Evolutionary conservation across 35 echinoderm and acorn worm species (phyloP).

Genomic region (Ophioderma brevispina): DNA sequence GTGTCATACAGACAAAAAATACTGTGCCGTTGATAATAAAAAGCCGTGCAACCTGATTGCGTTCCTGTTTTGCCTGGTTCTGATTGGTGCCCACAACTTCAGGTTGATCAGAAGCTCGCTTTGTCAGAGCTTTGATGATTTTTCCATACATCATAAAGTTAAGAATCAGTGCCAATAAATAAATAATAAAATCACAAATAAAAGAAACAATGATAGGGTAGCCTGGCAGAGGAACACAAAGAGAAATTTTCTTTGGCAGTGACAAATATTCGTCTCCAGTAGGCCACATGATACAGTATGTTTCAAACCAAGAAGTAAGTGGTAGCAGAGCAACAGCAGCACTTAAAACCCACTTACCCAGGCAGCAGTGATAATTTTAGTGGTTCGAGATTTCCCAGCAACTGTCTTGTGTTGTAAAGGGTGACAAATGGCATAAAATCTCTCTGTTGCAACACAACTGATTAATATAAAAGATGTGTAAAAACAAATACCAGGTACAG

Average conservation of each 20-base stretch:
- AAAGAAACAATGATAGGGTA: not conserved
- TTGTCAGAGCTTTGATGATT: not conserved
- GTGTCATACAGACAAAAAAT: no score
- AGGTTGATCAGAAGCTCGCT: no score
- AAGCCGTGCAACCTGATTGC: no score
- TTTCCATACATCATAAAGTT: conserved; percentile 9
- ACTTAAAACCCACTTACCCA: not conserved
- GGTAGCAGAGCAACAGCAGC: not conserved
- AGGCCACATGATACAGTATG: not conserved
- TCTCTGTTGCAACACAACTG: not conserved
- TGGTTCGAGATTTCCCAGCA: not conserved
- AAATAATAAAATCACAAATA: not conserved
- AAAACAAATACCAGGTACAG: not conserved
- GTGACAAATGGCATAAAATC: conserved; percentile 4
- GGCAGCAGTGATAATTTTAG: not conserved
- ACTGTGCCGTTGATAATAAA: no score
- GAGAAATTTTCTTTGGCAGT: not conserved
- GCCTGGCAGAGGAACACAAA: not conserved
- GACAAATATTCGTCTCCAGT: not conserved
- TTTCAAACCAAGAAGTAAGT: not conserved
- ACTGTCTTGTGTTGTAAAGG: not conserved
- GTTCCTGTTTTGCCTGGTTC: no score
- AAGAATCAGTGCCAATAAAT: not conserved
- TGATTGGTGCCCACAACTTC: no score
- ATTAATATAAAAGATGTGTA: not conserved